These are phyloP conservation scores for Dicrostonyx torquatus DNA, from an alignment of 2,797 vertebrate species.

Conservation along the genomic window DNA sequence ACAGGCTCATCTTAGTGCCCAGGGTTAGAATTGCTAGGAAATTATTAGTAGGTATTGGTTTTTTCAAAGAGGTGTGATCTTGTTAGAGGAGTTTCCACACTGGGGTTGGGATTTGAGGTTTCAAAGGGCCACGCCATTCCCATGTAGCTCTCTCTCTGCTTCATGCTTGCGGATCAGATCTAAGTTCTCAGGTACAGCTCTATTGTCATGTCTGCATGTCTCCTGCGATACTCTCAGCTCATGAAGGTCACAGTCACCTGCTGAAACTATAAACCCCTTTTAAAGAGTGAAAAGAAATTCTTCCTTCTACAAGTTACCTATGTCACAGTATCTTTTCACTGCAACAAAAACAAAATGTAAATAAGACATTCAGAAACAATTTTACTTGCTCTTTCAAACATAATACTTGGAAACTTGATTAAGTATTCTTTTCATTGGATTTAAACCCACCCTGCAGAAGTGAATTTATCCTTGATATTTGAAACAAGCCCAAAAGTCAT, in stretches of 20 bases:
- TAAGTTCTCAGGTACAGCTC: neutral
- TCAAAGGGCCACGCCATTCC: neutral
- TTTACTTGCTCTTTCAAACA: neutral
- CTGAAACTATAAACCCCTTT: neutral
- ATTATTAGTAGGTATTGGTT: neutral
- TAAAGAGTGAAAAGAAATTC: no score
- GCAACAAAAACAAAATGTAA: neutral
- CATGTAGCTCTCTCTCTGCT: no score
- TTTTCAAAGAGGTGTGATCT: no score
- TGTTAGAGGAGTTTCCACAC: neutral
- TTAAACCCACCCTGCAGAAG: no score
- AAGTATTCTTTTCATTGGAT: neutral
- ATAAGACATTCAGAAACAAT: neutral
- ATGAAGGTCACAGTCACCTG: neutral
- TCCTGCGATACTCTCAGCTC: neutral
- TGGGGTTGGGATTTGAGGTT: neutral
- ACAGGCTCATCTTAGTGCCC: no score
- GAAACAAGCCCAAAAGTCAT: neutral
- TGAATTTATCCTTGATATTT: neutral
- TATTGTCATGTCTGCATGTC: neutral
- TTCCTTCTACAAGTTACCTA: neutral
- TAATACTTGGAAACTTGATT: neutral
- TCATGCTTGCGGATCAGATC: neutral
- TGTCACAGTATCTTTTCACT: neutral
- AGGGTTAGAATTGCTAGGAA: no score